Percentiles rank a stretch among this genome's conserved stretches.
These are phyloP conservation scores for Hemichromis elongatus DNA, from an alignment of 2,113 vertebrate genomes.

Conservation along the genomic window DNA sequence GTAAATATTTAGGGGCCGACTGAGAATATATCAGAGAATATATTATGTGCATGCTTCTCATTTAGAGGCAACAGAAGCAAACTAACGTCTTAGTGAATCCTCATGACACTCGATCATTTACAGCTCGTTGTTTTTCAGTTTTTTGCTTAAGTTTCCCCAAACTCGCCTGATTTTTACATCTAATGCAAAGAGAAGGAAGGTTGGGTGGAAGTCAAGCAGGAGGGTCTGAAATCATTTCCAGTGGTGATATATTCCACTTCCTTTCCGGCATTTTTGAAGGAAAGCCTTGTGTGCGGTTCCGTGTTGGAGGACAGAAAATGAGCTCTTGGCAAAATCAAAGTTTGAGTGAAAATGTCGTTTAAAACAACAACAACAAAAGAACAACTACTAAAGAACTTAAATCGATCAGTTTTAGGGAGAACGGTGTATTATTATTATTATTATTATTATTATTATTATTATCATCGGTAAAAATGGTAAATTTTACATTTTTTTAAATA, in stretches of 20 bases:
- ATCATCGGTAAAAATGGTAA: background rate
- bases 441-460: background rate
- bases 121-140: background rate
- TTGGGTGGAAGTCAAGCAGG: background rate
- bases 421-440: background rate
- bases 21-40: background rate
- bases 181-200: background rate
- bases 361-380: no score
- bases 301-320: background rate
- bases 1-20: background rate
- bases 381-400: background rate
- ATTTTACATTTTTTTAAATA: background rate
- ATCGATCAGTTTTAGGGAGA: background rate
- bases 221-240: background rate
- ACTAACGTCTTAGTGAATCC: background rate
- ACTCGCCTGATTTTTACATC: background rate
- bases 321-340: background rate
- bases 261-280: background rate
- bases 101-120: background rate
- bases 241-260: constrained; percentile 35
- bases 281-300: background rate
- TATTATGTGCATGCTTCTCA: background rate
- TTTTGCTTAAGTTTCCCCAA: background rate
- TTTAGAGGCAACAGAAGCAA: background rate
- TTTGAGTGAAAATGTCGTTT: background rate